Percentiles rank a stretch among this genome's conserved stretches.
Conservation (phyloP, 1,140 invertebrate species). For the Battus philenor region DNA sequence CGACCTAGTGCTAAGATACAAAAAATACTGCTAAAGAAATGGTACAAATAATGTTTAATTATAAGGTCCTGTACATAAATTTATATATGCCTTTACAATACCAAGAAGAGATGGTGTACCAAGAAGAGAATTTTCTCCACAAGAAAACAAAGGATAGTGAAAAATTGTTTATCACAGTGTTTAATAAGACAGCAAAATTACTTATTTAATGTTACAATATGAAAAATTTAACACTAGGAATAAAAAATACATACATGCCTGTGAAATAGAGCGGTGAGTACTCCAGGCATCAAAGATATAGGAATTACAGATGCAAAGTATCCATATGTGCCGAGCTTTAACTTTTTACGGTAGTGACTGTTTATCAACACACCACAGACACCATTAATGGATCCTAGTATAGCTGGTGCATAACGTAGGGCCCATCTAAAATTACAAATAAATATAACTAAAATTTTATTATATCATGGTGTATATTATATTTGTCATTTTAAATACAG, state of each 20-base stretch:
- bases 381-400: conserved; percentile 47
- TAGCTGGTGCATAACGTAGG: conserved; percentile 36
- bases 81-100: too few relatives aligned
- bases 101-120: too few relatives aligned
- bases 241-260: conserved; percentile 50
- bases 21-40: too few relatives aligned
- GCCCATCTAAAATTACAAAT: conserved; percentile 43
- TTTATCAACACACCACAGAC: conserved; percentile 53
- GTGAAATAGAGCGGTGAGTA: conserved; percentile 52
- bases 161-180: too few relatives aligned
- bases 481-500: too few relatives aligned
- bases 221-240: neutral
- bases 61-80: too few relatives aligned
- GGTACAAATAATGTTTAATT: too few relatives aligned
- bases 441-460: conserved; percentile 4
- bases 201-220: neutral
- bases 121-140: too few relatives aligned
- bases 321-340: conserved; percentile 51
- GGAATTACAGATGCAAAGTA: conserved; percentile 53
- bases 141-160: too few relatives aligned
- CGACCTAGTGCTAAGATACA: too few relatives aligned
- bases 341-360: conserved; percentile 42
- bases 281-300: conserved; percentile 47
- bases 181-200: too few relatives aligned
- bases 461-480: too few relatives aligned